Percentiles rank a stretch among this genome's conserved stretches.
Conservation (phyloP, 2,888 invertebrate genomes). For the Vesta saturnalis region DNA sequence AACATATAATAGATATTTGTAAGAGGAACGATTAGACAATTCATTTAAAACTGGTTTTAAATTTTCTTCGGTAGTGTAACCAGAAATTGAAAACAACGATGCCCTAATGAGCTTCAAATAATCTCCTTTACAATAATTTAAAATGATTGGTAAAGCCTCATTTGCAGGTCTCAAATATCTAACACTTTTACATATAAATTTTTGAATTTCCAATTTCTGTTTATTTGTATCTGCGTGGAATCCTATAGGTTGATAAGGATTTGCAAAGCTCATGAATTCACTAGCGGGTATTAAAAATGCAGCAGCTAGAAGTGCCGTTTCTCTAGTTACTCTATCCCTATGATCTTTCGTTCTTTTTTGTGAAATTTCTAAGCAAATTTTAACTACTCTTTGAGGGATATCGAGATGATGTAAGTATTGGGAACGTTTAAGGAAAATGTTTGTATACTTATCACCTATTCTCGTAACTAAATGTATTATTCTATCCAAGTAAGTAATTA, state of each 20-base stretch:
- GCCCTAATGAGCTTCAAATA: slow-evolving; percentile 23
- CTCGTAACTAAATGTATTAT: background rate
- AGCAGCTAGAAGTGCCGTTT: background rate
- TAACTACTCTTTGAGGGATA: slow-evolving; percentile 10
- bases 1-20: slow-evolving; percentile 25
- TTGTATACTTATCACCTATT: background rate
- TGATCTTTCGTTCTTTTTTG: background rate
- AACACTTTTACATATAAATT: background rate
- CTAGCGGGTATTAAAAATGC: slow-evolving; percentile 6
- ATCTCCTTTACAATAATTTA: slow-evolving; percentile 25
- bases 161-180: background rate
- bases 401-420: slow-evolving; percentile 3
- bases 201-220: slow-evolving; percentile 3
- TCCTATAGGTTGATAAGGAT: background rate
- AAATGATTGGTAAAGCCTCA: slow-evolving; percentile 7
- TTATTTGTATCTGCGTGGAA: background rate
- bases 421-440: background rate
- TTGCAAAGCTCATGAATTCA: background rate
- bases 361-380: background rate
- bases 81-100: slow-evolving; percentile 17
- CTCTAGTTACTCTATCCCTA: background rate
- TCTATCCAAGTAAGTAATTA: background rate
- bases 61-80: slow-evolving; percentile 21
- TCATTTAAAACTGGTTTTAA: slow-evolving; percentile 6
- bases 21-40: slow-evolving; percentile 18